phyloP scores from a whole-genome alignment of 2,888 invertebrate genomes.

The Laspeyria flexula region DNA sequence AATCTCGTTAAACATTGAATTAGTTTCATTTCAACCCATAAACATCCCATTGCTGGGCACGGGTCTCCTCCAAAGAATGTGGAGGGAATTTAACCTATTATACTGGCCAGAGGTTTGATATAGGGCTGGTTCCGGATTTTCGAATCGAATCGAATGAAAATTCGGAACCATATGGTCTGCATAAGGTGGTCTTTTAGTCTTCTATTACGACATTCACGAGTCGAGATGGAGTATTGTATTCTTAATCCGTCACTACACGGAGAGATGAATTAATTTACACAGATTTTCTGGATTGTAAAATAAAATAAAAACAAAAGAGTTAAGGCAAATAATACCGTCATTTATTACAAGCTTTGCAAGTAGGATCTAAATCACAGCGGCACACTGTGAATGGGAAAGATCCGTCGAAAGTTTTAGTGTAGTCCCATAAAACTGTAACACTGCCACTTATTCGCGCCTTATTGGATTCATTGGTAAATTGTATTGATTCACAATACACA shows the following conservation, averaged over 20 bases:
- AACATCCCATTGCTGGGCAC: too few relatives aligned
- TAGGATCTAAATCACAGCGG: slow-evolving; percentile 64
- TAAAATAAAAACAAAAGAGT: not conserved
- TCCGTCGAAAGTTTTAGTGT: slow-evolving; percentile 68
- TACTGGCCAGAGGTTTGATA: too few relatives aligned
- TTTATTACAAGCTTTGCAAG: slow-evolving; percentile 57
- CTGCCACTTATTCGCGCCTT: slow-evolving; percentile 55
- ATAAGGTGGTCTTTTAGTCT: too few relatives aligned
- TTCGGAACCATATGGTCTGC: too few relatives aligned
- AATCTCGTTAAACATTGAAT: not conserved
- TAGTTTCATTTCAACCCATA: too few relatives aligned
- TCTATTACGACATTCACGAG: too few relatives aligned
- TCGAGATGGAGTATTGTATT: too few relatives aligned
- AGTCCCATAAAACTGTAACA: slow-evolving; percentile 68
- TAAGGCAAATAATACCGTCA: slow-evolving; percentile 4
- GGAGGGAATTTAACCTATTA: too few relatives aligned
- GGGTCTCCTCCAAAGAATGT: too few relatives aligned
- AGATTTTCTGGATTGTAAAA: not conserved
- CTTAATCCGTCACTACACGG: too few relatives aligned
- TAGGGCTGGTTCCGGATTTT: too few relatives aligned
- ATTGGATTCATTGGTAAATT: slow-evolving; percentile 59
- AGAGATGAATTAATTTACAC: not conserved
- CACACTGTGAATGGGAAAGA: slow-evolving; percentile 61
- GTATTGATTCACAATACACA: slow-evolving; percentile 62
- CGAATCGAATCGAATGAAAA: too few relatives aligned